Conservation (phyloP, 2,888 invertebrate genomes). For the Zaprionus bogoriensis region DNA sequence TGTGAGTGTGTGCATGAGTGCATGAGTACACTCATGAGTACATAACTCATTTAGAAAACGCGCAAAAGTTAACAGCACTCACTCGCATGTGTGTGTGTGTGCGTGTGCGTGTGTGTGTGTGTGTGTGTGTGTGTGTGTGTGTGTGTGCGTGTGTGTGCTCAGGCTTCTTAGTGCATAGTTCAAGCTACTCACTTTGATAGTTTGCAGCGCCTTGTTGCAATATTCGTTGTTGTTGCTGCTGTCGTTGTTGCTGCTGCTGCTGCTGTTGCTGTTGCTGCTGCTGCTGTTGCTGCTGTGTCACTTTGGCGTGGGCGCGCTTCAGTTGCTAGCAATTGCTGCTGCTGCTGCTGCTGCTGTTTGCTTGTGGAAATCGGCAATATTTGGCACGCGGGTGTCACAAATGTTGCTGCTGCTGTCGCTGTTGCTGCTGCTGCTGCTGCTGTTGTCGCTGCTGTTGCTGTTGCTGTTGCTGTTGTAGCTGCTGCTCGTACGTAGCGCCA, state of each 20-base stretch:
- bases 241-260: slow-evolving; percentile 2
- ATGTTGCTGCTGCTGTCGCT: slow-evolving; percentile 52
- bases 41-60: slow-evolving; percentile 54
- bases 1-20: neutral
- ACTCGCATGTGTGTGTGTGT: slow-evolving; percentile 11
- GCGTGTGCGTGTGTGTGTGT: neutral
- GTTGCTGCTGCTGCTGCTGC: slow-evolving; percentile 31
- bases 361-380: slow-evolving; percentile 64
- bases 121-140: neutral
- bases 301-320: slow-evolving; percentile 20
- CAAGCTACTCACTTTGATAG: slow-evolving; percentile 63
- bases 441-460: slow-evolving; percentile 37
- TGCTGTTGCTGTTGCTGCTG: slow-evolving; percentile 2
- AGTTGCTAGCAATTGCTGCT: slow-evolving; percentile 24
- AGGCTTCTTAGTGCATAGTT: neutral
- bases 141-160: neutral
- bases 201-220: slow-evolving; percentile 55
- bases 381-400: slow-evolving; percentile 71
- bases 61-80: slow-evolving; percentile 16
- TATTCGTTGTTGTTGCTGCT: slow-evolving; percentile 52
- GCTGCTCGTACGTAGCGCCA: slow-evolving; percentile 72
- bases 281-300: slow-evolving; percentile 10
- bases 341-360: slow-evolving; percentile 39
- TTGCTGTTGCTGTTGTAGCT: slow-evolving; percentile 49
- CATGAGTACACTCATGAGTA: slow-evolving; percentile 24